Evolutionary conservation across 2,888 invertebrate species (phyloP), one percentile per base, ranked within the genome.

Genomic region (Hydroisotoma schaefferi): DNA sequence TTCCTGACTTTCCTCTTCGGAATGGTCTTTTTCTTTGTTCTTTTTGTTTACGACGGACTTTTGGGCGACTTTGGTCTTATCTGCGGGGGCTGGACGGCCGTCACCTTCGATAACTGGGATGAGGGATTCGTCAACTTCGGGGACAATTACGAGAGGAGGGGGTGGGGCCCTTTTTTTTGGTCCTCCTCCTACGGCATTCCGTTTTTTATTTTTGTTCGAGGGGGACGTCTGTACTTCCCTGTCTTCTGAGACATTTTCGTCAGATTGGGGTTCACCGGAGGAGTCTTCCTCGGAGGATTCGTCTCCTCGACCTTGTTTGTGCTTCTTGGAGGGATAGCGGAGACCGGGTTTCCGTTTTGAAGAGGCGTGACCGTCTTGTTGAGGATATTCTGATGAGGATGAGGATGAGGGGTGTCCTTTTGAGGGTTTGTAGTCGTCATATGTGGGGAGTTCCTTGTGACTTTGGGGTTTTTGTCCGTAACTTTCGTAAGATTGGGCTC

Each of bases 121-220:
- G 22, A 53, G 59, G 10, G 40, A 47, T 52, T 54, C 57, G 2
- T 55, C 54, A 15, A 49, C 46, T 8, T 65, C 56, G 43, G 65
- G 65, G 22, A 57, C 29, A 22, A 65, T 47, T 10, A 65, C 59
- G 18, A 62, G 57, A 20, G 65, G 62, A 18, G 62, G 55, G 28
- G 62, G 62, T 28, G 65, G 62, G 2, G 49, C 53, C 15, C n/a
- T 20, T 25, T 29, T 18, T 46, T 46, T 8, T 8, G 40, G n/a
- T n/a, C n/a, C n/a, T n/a, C n/a, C n/a, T n/a, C n/a, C n/a, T n/a
- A n/a, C n/a, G n/a, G n/a, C 15, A 8, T 29, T 53, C 2, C 29
- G 18, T 15, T 10, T 26, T 38, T 46, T 54, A 51, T 28, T 59
- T 51, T 25, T 29, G 10, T 23, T 52, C 18, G 2, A 18, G 2